Percentiles rank a stretch among this genome's conserved stretches.
Evolutionary conservation across 2,888 invertebrate genomes (phyloP).

Genomic region (Yponomeuta malinellus): DNA sequence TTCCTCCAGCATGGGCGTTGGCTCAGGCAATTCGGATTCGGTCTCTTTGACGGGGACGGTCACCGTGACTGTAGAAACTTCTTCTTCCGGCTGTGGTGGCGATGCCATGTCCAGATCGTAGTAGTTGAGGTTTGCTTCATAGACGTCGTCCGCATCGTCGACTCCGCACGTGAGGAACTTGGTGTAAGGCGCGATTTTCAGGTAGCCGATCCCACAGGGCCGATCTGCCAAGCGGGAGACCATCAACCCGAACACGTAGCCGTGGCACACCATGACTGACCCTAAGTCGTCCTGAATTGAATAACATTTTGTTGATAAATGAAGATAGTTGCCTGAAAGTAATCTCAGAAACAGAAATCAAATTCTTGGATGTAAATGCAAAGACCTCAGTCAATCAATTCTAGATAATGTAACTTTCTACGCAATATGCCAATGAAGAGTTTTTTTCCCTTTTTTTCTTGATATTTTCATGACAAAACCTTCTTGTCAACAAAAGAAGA

Average conservation of each 20-base stretch:
- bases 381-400: too few relatives aligned
- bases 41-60: too few relatives aligned
- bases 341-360: too few relatives aligned
- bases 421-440: too few relatives aligned
- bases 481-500: too few relatives aligned
- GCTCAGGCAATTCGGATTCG: too few relatives aligned
- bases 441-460: too few relatives aligned
- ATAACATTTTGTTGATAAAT: neutral
- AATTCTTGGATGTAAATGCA: too few relatives aligned
- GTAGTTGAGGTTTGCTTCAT: slow-evolving; percentile 22
- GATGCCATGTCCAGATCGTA: neutral
- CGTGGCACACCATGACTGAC: slow-evolving; percentile 48
- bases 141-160: slow-evolving; percentile 57
- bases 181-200: slow-evolving; percentile 42
- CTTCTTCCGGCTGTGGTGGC: neutral
- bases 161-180: slow-evolving; percentile 64
- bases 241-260: slow-evolving; percentile 56
- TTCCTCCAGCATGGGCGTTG: too few relatives aligned
- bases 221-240: slow-evolving; percentile 55
- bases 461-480: too few relatives aligned
- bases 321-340: too few relatives aligned
- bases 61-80: neutral
- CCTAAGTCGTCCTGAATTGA: slow-evolving; percentile 55
- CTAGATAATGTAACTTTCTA: too few relatives aligned
- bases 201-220: slow-evolving; percentile 58